These are phyloP conservation scores for Etia nguti DNA, from an alignment of 2,113 vertebrate genomes.

Conservation along the genomic window DNA sequence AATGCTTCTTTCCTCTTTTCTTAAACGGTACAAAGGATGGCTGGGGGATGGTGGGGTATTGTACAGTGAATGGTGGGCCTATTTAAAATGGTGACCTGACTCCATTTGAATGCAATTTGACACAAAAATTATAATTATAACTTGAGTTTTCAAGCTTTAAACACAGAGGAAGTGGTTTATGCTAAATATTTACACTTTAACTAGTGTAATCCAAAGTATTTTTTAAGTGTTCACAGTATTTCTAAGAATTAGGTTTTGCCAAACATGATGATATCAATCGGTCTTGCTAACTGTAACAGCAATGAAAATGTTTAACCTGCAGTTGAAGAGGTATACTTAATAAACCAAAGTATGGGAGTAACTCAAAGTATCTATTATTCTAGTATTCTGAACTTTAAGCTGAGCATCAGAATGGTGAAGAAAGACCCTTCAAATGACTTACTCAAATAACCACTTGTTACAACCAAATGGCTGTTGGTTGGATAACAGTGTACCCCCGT, in stretches of 20 bases:
- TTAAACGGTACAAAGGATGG: not conserved
- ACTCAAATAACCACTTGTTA: not conserved
- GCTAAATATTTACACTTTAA: not conserved
- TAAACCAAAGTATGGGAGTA: not conserved
- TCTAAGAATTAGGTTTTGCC: not conserved
- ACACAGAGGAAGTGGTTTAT: not conserved
- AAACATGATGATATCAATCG: not conserved
- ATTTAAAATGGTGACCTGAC: not conserved
- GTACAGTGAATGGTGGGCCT: not conserved
- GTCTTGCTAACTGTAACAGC: not conserved
- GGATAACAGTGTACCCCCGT: not conserved
- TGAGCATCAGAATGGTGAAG: not conserved
- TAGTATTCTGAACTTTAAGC: not conserved
- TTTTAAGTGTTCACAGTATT: not conserved
- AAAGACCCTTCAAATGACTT: not conserved
- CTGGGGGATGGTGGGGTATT: not conserved
- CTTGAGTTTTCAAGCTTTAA: not conserved
- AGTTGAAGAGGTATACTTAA: not conserved
- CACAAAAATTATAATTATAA: not conserved
- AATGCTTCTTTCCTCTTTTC: slow-evolving; percentile 42
- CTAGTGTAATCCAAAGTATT: not conserved
- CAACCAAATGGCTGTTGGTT: not conserved
- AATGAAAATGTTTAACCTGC: not conserved
- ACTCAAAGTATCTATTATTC: not conserved
- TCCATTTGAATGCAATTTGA: not conserved